These are phyloP conservation scores for Chironex yamaguchii DNA, from an alignment of 30 jellyfish, hydroid and myxozoan genomes.

Conservation along the genomic window DNA sequence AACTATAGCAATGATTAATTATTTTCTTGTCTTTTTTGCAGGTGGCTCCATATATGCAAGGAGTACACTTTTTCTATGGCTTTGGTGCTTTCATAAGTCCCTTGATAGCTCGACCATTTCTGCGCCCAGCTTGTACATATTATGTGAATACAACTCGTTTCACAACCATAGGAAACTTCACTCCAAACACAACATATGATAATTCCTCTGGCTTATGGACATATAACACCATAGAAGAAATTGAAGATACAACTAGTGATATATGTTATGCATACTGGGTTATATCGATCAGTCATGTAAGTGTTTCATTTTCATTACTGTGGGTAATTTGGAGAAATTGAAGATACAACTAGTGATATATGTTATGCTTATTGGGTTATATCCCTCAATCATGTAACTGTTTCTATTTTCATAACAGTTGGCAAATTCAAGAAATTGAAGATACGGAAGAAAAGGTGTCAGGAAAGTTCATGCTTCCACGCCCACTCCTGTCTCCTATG, in stretches of 20 bases:
- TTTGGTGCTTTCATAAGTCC: slow-evolving; percentile 96
- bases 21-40: background rate
- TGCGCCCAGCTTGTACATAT: slow-evolving; percentile 86
- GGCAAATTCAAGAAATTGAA: too few species aligned
- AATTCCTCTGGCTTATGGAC: slow-evolving; percentile 78
- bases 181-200: slow-evolving; percentile 74
- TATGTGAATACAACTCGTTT: slow-evolving; percentile 79
- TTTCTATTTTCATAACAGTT: background rate
- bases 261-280: slow-evolving; percentile 93
- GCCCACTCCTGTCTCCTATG: too few species aligned
- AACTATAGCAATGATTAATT: background rate
- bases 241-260: slow-evolving; percentile 80
- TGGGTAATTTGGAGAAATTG: too few species aligned
- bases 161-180: slow-evolving; percentile 27
- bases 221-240: slow-evolving; percentile 59
- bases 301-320: slow-evolving; percentile 12
- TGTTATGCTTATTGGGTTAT: background rate
- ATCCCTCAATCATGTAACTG: background rate
- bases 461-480: too few species aligned
- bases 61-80: slow-evolving; percentile 96
- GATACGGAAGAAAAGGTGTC: too few species aligned
- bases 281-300: slow-evolving; percentile 87
- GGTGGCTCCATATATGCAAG: slow-evolving; percentile 97
- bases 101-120: slow-evolving; percentile 91
- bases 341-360: background rate